These are phyloP conservation scores for Dendrocopos noguchii DNA, from an alignment of 2,113 vertebrate species.

Conservation along the genomic window DNA sequence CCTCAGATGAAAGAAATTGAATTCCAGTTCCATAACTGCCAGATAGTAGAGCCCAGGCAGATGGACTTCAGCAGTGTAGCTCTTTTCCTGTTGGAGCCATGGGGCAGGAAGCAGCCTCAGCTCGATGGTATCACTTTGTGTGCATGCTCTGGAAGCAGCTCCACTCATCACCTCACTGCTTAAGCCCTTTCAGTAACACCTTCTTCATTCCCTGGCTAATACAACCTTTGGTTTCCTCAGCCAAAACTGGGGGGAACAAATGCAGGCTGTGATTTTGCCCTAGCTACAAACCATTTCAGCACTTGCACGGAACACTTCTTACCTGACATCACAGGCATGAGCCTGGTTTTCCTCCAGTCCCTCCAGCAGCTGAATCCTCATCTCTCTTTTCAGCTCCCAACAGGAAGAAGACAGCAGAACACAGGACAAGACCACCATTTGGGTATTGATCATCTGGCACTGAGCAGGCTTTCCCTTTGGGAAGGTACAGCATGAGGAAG, in stretches of 20 bases:
- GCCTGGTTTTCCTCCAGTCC: neutral
- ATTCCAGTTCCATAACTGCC: constrained; percentile 66
- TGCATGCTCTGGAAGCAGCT: constrained; percentile 39
- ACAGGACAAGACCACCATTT: constrained; percentile 48
- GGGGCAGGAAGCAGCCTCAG: constrained; percentile 59
- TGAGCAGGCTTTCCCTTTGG: neutral
- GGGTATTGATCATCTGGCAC: neutral
- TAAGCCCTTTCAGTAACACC: constrained; percentile 33
- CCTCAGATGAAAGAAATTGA: constrained; percentile 66
- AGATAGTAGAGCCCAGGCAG: constrained; percentile 60
- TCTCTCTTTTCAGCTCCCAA: constrained; percentile 73
- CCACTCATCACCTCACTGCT: constrained; percentile 58
- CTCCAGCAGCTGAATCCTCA: constrained; percentile 11
- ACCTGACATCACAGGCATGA: neutral
- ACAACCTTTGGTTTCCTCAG: constrained; percentile 29
- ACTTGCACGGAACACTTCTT: neutral
- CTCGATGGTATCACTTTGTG: constrained; percentile 17
- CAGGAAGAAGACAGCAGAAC: constrained; percentile 57
- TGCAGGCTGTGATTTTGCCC: neutral
- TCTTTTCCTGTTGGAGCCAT: constrained; percentile 58
- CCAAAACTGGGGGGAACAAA: neutral
- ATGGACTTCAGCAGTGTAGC: constrained; percentile 60
- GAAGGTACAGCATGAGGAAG: neutral
- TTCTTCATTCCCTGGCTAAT: constrained; percentile 34
- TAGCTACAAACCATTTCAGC: constrained; percentile 37